Evolutionary conservation across 2,113 vertebrate species (phyloP), one percentile per base, ranked within the genome.

Genomic region (Todiramphus saurophagus): DNA sequence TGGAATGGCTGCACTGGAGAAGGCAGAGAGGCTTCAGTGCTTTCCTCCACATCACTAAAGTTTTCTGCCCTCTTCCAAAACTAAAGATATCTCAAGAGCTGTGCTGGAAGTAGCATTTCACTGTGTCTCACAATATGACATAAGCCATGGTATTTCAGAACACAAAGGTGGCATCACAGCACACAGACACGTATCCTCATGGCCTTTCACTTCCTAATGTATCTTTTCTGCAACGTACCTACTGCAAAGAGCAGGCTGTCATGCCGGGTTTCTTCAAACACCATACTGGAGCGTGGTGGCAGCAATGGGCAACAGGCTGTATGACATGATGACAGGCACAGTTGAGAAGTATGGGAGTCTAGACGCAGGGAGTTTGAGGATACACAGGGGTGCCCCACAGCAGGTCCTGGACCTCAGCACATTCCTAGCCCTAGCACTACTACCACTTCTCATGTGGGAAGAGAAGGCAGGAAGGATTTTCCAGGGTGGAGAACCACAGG

Each of bases 221-320:
- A 69, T 14, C 12, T 82, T 87, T 43, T 50, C 77, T 23, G 10
- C 33, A 67, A 67, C 27, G 48, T 48, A 41, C 7, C 84, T 39
- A 11, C 23, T 56, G 41, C 67, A 35, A 60, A 67, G 60, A 13
- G 58, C 44, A 37, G 64, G 35, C 78, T 87, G 50, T 39, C 33
- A n/a, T 2, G 0, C 16, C 24, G 25, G 19, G 24, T 39, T 39
- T 83, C 51, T 46, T 35, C 3, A 0, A 21, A 18, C 44, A 46
- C n/a, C 15, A 24, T 24, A 5, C 10, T 16, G 14, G 18, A 59
- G 35, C 2, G 0, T 13, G 44, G 30, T 25, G 72, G 44, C 13
- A 46, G 75, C 19, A 17, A 10, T 4, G 16, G 44, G 44, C 24
- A 80, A 46, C 16, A 59, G 51, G 59, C 23, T 25, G 33, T 7